Conservation (phyloP, 2,113 vertebrate species). For the Nyctibius bracteatus region DNA sequence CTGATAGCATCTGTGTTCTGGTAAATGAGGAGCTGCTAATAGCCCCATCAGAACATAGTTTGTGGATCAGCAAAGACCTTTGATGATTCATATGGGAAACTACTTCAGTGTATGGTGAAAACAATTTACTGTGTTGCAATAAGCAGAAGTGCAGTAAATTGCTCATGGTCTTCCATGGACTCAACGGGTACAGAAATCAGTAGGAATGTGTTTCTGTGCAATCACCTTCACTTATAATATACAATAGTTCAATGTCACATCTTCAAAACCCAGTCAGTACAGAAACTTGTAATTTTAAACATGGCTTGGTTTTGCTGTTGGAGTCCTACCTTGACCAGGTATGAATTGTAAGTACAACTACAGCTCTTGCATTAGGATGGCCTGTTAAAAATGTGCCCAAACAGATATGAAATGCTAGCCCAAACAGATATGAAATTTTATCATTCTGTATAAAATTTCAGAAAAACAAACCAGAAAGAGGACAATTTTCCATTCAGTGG, state of each 20-base stretch:
- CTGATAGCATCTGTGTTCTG: not conserved
- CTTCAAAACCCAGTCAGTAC: not conserved
- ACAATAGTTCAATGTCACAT: not conserved
- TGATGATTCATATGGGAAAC: not conserved
- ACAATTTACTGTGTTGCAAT: not conserved
- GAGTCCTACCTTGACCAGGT: not conserved
- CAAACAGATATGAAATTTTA: not conserved
- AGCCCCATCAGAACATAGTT: not conserved
- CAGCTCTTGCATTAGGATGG: not conserved
- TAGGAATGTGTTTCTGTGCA: not conserved
- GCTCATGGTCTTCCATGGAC: not conserved
- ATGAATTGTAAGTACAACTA: not conserved
- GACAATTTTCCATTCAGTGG: not conserved
- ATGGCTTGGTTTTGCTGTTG: not conserved
- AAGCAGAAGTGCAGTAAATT: not conserved
- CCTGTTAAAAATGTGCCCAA: not conserved
- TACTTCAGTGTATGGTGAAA: not conserved
- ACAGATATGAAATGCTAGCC: not conserved
- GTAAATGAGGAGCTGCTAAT: not conserved
- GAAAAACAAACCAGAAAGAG: not conserved
- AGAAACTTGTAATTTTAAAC: not conserved
- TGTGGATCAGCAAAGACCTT: not conserved
- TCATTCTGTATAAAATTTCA: not conserved
- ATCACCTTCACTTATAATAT: not conserved
- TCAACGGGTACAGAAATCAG: not conserved